These are phyloP conservation scores for Dendronephthya gigantea DNA, from an alignment of 64 coral and sea anemone species.

Conservation along the genomic window DNA sequence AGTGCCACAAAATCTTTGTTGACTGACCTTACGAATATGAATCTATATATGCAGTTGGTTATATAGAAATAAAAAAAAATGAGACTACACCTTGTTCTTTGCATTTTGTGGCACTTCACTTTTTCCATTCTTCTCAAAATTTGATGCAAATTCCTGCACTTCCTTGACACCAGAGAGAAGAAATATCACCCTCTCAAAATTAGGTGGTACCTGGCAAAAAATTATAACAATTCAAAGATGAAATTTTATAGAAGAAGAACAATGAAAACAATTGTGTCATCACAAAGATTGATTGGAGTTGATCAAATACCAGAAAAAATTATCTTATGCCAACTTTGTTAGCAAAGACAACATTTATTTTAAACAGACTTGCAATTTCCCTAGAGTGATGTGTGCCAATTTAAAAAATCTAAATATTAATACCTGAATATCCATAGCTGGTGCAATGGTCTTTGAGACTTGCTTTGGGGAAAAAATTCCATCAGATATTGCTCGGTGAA, in stretches of 20 bases:
- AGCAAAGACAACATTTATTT: no score
- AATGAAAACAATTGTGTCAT: no score
- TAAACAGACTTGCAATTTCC: no score
- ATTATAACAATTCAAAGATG: background rate
- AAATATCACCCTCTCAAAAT: background rate
- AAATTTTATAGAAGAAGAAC: no score
- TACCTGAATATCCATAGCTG: conserved; percentile 97
- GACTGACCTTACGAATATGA: no score
- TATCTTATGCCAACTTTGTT: no score
- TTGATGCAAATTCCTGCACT: background rate
- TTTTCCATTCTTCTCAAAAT: background rate
- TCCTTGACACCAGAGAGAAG: background rate
- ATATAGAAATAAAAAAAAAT: no score
- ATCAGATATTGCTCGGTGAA: conserved; percentile 41
- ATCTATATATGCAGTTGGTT: no score
- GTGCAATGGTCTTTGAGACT: conserved; percentile 53
- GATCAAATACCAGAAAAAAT: no score
- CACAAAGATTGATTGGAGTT: no score
- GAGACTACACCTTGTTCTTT: conserved; percentile 33
- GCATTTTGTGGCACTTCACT: conserved; percentile 30
- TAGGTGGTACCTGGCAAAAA: background rate
- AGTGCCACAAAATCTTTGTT: no score
- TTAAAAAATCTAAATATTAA: background rate
- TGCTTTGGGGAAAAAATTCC: conserved; percentile 41
- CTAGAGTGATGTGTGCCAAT: no score